phyloP scores from a whole-genome alignment of 2,888 invertebrate genomes.

The Phragmatobia fuliginosa region DNA sequence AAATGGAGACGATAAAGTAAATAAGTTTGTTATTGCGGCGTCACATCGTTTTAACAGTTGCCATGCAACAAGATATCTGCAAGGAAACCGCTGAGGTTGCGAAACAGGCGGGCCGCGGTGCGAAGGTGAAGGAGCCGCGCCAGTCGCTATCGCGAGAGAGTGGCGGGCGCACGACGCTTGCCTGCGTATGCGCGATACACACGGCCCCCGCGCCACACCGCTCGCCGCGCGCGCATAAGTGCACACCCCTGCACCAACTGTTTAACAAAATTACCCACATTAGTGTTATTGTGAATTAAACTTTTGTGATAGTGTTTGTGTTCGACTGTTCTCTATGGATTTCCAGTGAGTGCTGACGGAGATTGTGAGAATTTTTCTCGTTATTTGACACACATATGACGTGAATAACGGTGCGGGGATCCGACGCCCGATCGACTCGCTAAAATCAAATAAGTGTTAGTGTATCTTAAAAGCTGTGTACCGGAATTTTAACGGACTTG shows the following conservation, averaged over 20 bases:
- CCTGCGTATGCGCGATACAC: slow-evolving; percentile 50
- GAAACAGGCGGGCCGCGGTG: slow-evolving; percentile 73
- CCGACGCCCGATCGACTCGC: slow-evolving; percentile 81
- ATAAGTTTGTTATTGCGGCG: slow-evolving; percentile 51
- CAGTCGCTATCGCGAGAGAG: slow-evolving; percentile 81
- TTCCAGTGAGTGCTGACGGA: slow-evolving; percentile 55
- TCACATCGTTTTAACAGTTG: slow-evolving; percentile 69
- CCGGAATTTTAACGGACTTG: slow-evolving; percentile 85
- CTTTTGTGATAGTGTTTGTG: slow-evolving; percentile 74
- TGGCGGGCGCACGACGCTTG: slow-evolving; percentile 71
- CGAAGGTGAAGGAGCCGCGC: slow-evolving; percentile 76
- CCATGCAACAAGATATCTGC: slow-evolving; percentile 84
- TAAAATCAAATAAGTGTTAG: slow-evolving; percentile 83
- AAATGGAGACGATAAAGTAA: slow-evolving; percentile 39
- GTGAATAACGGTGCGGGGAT: slow-evolving; percentile 83
- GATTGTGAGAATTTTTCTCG: slow-evolving; percentile 75
- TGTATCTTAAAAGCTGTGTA: slow-evolving; percentile 79
- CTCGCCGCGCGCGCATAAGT: slow-evolving; percentile 65
- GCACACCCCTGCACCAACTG: slow-evolving; percentile 60
- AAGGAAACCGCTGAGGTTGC: slow-evolving; percentile 79
- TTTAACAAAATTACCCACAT: slow-evolving; percentile 53
- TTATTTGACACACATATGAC: slow-evolving; percentile 83
- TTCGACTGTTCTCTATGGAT: slow-evolving; percentile 59
- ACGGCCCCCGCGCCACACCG: slow-evolving; percentile 45
- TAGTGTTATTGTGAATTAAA: slow-evolving; percentile 64